Conservation (phyloP, 2,113 vertebrate species). For the Mandrillus leucophaeus region DNA sequence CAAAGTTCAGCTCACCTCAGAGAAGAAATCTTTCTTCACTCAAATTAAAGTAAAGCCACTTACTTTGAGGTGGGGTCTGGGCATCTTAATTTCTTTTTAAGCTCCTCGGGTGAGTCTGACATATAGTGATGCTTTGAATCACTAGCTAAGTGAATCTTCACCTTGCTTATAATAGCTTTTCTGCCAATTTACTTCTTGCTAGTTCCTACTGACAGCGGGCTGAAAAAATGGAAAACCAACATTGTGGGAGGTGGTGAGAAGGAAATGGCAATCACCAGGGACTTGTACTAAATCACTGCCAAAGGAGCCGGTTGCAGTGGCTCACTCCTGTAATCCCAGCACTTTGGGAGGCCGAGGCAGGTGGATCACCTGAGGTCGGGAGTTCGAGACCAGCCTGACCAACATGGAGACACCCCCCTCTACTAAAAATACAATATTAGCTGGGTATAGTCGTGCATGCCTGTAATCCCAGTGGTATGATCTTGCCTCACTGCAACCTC, state of each 20-base stretch:
- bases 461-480: too few relatives aligned
- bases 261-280: background rate
- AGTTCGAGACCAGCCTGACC: too few relatives aligned
- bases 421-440: too few relatives aligned
- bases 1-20: background rate
- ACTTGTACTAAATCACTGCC: background rate
- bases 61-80: background rate
- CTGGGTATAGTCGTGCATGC: too few relatives aligned
- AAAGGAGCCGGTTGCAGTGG: background rate
- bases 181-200: background rate
- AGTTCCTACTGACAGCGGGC: background rate
- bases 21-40: background rate
- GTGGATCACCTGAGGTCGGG: too few relatives aligned
- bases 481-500: too few relatives aligned
- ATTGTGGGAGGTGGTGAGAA: background rate
- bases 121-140: background rate
- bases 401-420: too few relatives aligned
- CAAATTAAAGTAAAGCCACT: background rate
- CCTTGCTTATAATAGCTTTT: constrained; percentile 13
- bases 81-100: background rate
- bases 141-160: background rate
- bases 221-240: constrained; percentile 33
- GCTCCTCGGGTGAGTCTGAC: background rate
- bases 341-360: too few relatives aligned
- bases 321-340: too few relatives aligned